Base-by-base conservation (phyloP, 2,888 invertebrate species). In the Lasioglossum zephyrum region DNA sequence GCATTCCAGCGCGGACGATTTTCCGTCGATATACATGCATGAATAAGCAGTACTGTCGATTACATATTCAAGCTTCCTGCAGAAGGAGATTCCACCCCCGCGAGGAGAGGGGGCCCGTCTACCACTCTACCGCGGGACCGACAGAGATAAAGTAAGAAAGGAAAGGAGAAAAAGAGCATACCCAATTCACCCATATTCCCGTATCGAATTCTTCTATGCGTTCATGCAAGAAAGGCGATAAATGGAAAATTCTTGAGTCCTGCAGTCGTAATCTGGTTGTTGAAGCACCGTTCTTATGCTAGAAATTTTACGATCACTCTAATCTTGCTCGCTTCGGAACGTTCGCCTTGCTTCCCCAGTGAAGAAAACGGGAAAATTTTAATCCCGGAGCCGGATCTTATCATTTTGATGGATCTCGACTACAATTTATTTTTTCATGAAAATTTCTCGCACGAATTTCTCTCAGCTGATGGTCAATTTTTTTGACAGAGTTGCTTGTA, bases 241-340 rank as follows among this genome's bases (percentile, higher is more conserved):
- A 95, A 94, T 94, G 94, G 94, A 93, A 94, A 95, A 95, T 95
- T 95, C 94, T 94, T 93, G 92, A 92, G 93, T 93, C 91, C 75
- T 82, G 92, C 92, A 94, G 91, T 93, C 93, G 94, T 94, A 94
- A 94, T 94, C 92, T 92, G 87, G 88, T 78, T 87, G 90, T 76
- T 87, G 88, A 88, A 90, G 89, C 84, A 83, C 86, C 88, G 86
- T 88, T 90, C 91, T 92, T 90, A 89, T 84, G 87, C 87, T 57
- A 85, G 83, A 89, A 60, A 88, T 92, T 92, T 92, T 92, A 92
- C 89, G 91, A 90, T 87, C 87, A 75, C 57, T 72, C 77, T 74
- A 66, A 31, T 69, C 72, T 78, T 74, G 53, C 53, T 74, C 72
- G 57, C 41, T 18, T 44, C 44, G n/a, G 22, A 57, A 8, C 18